phyloP scores from a whole-genome alignment of 2,888 invertebrate species.

The Saturnia pavonia region DNA sequence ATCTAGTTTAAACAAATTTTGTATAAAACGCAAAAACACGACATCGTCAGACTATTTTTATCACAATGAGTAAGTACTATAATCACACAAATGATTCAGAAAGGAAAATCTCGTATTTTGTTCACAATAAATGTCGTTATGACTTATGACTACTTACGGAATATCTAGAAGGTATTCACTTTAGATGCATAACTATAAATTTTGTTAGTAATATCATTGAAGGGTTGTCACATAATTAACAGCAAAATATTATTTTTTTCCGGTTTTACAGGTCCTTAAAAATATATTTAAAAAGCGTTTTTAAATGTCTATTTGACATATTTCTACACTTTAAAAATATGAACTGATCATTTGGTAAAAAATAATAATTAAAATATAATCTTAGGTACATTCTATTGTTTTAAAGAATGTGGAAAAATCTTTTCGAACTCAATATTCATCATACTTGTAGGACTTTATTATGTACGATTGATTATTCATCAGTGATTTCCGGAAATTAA shows the following conservation, averaged over 20 bases:
- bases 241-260: no score
- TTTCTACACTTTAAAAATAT: no score
- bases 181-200: not conserved
- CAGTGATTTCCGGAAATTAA: not conserved
- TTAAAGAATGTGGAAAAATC: no score
- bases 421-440: not conserved
- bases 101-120: slow-evolving; percentile 17
- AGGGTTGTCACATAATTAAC: no score
- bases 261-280: no score
- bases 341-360: no score
- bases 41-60: slow-evolving; percentile 9
- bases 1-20: not conserved
- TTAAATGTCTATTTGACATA: not conserved
- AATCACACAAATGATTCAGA: slow-evolving; percentile 10
- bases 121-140: not conserved
- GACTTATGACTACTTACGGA: not conserved
- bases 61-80: slow-evolving; percentile 7
- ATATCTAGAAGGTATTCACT: not conserved
- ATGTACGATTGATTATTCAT: not conserved
- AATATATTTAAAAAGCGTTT: no score
- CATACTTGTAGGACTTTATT: not conserved
- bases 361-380: no score
- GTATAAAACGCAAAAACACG: not conserved
- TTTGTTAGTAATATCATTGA: no score
- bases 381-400: no score